These are phyloP conservation scores for Cylloceria caligata DNA, from an alignment of 2,888 invertebrate species.

Conservation along the genomic window DNA sequence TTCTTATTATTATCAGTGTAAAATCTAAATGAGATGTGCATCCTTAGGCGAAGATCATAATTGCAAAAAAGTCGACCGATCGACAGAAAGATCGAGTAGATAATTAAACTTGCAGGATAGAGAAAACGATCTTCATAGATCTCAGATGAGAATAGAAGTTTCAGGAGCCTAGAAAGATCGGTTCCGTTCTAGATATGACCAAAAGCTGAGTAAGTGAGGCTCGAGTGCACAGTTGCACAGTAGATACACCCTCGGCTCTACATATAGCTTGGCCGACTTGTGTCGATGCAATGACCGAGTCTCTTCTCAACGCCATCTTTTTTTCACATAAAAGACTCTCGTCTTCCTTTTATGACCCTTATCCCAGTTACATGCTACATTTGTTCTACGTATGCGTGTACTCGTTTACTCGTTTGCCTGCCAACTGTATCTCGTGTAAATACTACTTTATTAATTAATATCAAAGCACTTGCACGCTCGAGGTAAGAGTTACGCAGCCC, in stretches of 20 bases:
- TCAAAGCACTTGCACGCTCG: not conserved
- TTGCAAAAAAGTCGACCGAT: constrained; percentile 47
- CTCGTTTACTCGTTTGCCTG: not conserved
- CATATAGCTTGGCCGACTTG: constrained; percentile 25
- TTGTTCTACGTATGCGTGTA: not conserved
- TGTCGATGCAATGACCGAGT: constrained; percentile 56
- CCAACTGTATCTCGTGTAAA: not conserved
- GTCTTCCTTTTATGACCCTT: constrained; percentile 36
- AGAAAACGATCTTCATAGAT: constrained; percentile 39
- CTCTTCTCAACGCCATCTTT: constrained; percentile 15
- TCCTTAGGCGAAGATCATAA: not conserved
- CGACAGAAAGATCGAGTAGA: constrained; percentile 32
- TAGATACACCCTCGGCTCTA: not conserved
- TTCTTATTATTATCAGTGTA: not conserved
- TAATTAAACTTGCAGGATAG: not conserved
- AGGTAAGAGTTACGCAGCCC: constrained; percentile 6
- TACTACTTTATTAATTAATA: not conserved
- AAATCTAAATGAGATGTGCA: not conserved
- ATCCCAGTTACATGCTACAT: not conserved
- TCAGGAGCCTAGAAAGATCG: constrained; percentile 51
- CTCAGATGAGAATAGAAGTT: constrained; percentile 48
- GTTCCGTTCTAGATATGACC: constrained; percentile 66
- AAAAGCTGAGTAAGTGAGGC: constrained; percentile 36
- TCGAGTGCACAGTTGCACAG: constrained; percentile 46
- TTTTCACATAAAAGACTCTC: constrained; percentile 34